Percentiles rank a stretch among this genome's conserved stretches.
phyloP scores from a whole-genome alignment of 2,113 vertebrate species.

The Pseudorasbora parva region DNA sequence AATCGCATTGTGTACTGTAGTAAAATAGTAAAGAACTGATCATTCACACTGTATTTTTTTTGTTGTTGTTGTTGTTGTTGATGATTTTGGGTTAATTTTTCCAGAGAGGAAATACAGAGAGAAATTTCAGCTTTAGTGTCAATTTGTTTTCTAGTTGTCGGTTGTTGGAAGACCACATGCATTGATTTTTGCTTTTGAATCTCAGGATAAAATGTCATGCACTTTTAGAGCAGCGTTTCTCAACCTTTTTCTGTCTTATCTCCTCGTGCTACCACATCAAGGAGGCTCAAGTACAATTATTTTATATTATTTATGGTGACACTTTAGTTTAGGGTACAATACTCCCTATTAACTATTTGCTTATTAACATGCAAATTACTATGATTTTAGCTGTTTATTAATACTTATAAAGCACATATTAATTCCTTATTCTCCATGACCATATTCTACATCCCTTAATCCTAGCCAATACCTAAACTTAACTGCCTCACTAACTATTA shows the following conservation, averaged over 20 bases:
- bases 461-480: too few relatives aligned
- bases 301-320: neutral
- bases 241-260: neutral
- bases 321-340: too few relatives aligned
- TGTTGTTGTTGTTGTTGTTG: too few relatives aligned
- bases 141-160: neutral
- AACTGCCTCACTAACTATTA: too few relatives aligned
- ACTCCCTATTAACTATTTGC: too few relatives aligned
- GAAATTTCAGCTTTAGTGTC: neutral
- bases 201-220: constrained; percentile 22
- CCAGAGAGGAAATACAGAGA: neutral
- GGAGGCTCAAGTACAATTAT: neutral
- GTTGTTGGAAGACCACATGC: constrained; percentile 4
- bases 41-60: neutral
- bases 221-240: neutral
- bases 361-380: too few relatives aligned
- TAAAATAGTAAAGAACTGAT: neutral
- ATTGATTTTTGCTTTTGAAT: constrained; percentile 18
- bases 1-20: neutral
- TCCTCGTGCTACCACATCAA: neutral
- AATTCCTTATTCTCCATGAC: too few relatives aligned
- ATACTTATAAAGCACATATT: too few relatives aligned
- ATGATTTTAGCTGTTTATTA: too few relatives aligned
- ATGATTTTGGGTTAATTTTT: neutral
- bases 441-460: too few relatives aligned